Percentiles rank a stretch among this genome's conserved stretches.
Conservation (phyloP, 1,140 invertebrate genomes). For the Drosophila novamexicana region DNA sequence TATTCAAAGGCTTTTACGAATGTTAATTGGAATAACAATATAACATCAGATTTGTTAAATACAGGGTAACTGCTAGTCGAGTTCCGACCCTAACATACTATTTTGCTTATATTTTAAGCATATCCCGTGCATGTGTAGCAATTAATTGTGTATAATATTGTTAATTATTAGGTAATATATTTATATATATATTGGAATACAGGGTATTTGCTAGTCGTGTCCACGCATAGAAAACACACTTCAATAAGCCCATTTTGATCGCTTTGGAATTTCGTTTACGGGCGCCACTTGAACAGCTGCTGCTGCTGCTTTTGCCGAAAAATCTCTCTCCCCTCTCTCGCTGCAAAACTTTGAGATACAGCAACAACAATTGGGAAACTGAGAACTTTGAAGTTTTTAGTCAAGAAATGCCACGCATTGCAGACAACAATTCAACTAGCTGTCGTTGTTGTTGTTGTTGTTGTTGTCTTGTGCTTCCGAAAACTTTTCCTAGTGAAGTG, state of each 20-base stretch:
- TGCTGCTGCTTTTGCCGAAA: not conserved
- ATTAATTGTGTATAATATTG: too few species aligned
- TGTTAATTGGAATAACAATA: too few species aligned
- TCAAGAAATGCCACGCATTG: constrained; percentile 26
- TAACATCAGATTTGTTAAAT: too few species aligned
- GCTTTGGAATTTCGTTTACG: not conserved
- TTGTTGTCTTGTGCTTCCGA: constrained; percentile 10
- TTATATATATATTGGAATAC: too few species aligned
- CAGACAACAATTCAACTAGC: constrained; percentile 15
- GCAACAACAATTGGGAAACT: constrained; percentile 27
- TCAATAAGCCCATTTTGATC: constrained; percentile 9
- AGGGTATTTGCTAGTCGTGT: constrained; percentile 12
- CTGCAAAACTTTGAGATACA: constrained; percentile 25
- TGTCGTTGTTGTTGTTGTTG: constrained; percentile 15
- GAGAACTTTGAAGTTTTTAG: constrained; percentile 43
- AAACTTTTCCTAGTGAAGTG: constrained; percentile 52
- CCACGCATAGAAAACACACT: not conserved
- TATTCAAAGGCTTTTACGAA: too few species aligned
- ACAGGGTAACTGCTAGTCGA: too few species aligned
- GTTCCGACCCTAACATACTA: too few species aligned
- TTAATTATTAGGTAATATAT: too few species aligned
- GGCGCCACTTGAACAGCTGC: constrained; percentile 26
- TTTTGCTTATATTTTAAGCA: too few species aligned
- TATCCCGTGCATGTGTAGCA: too few species aligned
- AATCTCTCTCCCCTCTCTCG: not conserved